Evolutionary conservation across 2,113 vertebrate genomes (phyloP).

Genomic region (Saguinus imperator): DNA sequence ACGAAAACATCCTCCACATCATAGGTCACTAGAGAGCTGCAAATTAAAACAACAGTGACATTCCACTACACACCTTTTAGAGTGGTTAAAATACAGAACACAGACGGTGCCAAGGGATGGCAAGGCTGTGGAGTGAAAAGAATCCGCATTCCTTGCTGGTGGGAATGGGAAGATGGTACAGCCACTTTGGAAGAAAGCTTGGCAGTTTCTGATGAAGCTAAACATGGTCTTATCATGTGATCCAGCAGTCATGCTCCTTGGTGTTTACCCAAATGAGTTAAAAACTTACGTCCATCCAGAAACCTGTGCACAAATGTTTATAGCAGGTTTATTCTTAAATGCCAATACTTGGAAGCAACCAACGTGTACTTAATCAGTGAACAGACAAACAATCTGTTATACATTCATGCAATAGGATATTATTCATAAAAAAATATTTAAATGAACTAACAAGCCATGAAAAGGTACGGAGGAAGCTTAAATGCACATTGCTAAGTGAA

Average conservation of each 20-base stretch:
- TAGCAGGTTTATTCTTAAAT: not conserved
- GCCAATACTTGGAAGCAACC: not conserved
- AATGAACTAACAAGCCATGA: not conserved
- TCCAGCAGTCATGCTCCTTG: not conserved
- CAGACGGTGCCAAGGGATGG: not conserved
- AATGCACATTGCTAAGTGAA: not conserved
- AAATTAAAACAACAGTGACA: not conserved
- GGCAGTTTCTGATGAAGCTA: not conserved
- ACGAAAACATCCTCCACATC: not conserved
- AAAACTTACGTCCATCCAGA: not conserved
- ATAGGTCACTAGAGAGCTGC: not conserved
- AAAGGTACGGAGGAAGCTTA: not conserved
- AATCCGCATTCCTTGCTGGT: not conserved
- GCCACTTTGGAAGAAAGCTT: not conserved
- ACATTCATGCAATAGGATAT: not conserved
- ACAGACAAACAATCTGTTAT: not conserved
- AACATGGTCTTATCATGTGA: not conserved
- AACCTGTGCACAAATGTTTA: not conserved
- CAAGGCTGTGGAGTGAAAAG: not conserved
- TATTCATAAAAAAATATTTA: not conserved
- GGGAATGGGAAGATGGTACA: not conserved
- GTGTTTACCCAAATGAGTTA: not conserved
- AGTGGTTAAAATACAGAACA: not conserved
- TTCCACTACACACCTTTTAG: not conserved
- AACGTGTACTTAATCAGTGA: not conserved